Evolutionary conservation across 2,113 vertebrate species (phyloP).

Genomic region (Perccottus glenii): DNA sequence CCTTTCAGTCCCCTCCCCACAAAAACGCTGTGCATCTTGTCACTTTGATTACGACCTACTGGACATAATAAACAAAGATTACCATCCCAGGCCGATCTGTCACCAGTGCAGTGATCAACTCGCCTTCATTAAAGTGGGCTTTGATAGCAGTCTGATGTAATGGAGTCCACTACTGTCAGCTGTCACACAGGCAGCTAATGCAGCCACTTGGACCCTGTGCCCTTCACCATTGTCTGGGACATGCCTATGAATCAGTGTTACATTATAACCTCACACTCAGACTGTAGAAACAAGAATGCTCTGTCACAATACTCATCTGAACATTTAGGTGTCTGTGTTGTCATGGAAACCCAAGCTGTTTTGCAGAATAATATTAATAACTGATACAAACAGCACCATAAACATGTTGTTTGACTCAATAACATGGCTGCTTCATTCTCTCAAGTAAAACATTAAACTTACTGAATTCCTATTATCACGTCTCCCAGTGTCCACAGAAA

Average conservation of each 20-base stretch:
- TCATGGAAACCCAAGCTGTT: too few relatives aligned
- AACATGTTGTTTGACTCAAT: conserved; percentile 37
- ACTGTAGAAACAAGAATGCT: too few relatives aligned
- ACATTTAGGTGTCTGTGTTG: too few relatives aligned
- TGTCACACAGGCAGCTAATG: conserved; percentile 55
- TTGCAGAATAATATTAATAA: conserved; percentile 2
- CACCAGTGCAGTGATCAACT: conserved; percentile 60
- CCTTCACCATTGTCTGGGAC: conserved; percentile 47
- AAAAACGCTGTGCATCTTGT: conserved; percentile 38
- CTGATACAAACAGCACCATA: conserved; percentile 25
- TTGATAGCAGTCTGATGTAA: conserved; percentile 65
- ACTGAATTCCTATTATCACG: too few relatives aligned
- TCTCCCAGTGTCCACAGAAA: not conserved
- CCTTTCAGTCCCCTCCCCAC: conserved; percentile 12
- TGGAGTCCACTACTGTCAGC: conserved; percentile 49
- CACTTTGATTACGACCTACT: conserved; percentile 62
- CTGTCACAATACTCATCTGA: too few relatives aligned
- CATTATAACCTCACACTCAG: conserved; percentile 13
- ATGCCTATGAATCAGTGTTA: conserved; percentile 31
- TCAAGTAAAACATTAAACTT: too few relatives aligned
- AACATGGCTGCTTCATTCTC: conserved; percentile 6
- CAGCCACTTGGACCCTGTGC: conserved; percentile 23
- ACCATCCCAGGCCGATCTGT: conserved; percentile 64
- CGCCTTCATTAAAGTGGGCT: conserved; percentile 61
- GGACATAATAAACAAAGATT: conserved; percentile 66